phyloP scores from a whole-genome alignment of 2,797 vertebrate species.

The Arrhamphus sclerolepis region DNA sequence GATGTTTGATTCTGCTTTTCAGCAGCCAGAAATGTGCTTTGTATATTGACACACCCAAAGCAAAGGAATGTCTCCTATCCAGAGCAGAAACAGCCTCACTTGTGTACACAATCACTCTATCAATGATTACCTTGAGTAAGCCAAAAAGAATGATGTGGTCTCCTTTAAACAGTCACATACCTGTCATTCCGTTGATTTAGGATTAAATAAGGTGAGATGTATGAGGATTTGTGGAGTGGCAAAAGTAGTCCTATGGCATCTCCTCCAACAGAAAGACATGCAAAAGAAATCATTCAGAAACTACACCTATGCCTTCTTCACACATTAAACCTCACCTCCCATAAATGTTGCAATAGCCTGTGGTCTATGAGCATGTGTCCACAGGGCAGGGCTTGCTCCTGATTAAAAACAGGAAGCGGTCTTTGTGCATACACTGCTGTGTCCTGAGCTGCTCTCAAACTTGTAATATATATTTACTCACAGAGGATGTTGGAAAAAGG shows the following conservation, averaged over 20 bases:
- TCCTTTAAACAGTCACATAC: conserved; percentile 53
- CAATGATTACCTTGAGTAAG: conserved; percentile 56
- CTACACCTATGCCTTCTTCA: conserved; percentile 40
- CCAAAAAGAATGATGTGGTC: conserved; percentile 20
- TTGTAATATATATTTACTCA: conserved; percentile 42
- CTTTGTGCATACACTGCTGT: conserved; percentile 24
- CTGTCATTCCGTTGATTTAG: conserved; percentile 42
- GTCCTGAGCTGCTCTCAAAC: conserved; percentile 37
- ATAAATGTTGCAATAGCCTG: conserved; percentile 66
- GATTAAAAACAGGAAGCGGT: conserved; percentile 55
- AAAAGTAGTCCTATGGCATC: conserved; percentile 19
- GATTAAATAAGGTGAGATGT: conserved; percentile 22
- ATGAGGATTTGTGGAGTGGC: not conserved
- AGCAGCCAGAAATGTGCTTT: conserved; percentile 61
- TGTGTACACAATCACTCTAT: conserved; percentile 41
- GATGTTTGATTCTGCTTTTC: conserved; percentile 53
- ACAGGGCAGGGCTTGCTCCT: conserved; percentile 55
- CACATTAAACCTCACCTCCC: conserved; percentile 49
- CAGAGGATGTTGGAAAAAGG: conserved; percentile 31
- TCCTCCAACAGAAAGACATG: conserved; percentile 8
- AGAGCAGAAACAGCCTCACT: conserved; percentile 35
- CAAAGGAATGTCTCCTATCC: conserved; percentile 64
- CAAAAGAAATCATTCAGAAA: conserved; percentile 23
- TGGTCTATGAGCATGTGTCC: conserved; percentile 61
- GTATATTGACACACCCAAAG: conserved; percentile 63